Evolutionary conservation across 2,113 vertebrate genomes (phyloP).

Genomic region (Phylloscopus trochilus): DNA sequence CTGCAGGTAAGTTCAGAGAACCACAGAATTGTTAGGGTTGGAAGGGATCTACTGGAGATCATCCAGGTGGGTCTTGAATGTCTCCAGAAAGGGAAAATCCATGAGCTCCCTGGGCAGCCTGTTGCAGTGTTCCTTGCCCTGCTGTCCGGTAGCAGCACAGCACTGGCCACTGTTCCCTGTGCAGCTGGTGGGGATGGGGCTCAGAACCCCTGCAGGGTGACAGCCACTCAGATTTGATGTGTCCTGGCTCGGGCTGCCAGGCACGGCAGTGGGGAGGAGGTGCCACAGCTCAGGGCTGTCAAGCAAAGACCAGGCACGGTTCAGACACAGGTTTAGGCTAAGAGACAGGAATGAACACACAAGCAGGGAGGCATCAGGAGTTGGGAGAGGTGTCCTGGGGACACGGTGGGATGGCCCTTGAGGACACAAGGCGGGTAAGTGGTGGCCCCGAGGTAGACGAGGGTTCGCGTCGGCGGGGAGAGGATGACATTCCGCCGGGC

Average conservation of each 20-base stretch:
- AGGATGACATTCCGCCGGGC: not conserved
- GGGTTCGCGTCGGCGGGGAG: no score
- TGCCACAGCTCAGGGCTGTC: not conserved
- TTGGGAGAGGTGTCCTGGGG: not conserved
- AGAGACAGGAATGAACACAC: not conserved
- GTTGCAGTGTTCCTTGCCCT: not conserved
- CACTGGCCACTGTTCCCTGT: rapidly evolving
- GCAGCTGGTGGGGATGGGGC: not conserved
- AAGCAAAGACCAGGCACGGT: not conserved
- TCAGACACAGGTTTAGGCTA: not conserved
- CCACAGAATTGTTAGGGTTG: no score
- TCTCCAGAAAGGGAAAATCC: not conserved
- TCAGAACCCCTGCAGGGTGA: not conserved
- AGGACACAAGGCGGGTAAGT: not conserved
- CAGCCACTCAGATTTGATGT: not conserved
- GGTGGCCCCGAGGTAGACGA: no score
- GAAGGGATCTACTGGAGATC: not conserved
- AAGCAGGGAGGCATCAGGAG: not conserved
- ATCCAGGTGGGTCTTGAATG: not conserved
- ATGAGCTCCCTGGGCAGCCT: not conserved
- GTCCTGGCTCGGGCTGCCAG: not conserved
- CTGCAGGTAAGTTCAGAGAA: not conserved
- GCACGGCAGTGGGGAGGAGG: rapidly evolving
- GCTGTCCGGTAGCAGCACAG: not conserved
- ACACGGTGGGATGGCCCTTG: not conserved